phyloP scores from a whole-genome alignment of 2,113 vertebrate genomes.

The Cisticola juncidis region DNA sequence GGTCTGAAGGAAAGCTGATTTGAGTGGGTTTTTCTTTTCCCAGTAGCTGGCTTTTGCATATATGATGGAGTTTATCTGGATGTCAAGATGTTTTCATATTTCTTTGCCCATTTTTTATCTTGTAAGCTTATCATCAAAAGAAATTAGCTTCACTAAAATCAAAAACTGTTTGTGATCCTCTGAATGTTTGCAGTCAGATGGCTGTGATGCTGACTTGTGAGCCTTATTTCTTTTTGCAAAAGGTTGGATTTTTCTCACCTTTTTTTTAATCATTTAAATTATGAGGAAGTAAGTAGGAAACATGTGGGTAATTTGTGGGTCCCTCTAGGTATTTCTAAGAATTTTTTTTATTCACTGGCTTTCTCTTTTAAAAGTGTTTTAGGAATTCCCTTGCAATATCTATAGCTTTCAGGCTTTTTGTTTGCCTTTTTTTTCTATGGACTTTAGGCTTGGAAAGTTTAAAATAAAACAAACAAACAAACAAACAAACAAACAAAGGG shows the following conservation, averaged over 20 bases:
- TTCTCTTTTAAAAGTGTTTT: background rate
- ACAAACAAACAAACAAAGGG: background rate
- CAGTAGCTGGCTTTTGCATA: background rate
- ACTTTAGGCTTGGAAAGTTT: background rate
- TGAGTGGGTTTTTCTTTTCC: background rate
- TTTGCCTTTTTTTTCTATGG: too few relatives aligned
- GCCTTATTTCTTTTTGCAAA: background rate
- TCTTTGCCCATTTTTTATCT: background rate
- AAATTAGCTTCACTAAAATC: background rate
- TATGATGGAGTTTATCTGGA: background rate
- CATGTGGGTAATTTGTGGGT: rapidly evolving
- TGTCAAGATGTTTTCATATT: background rate
- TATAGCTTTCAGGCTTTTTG: background rate
- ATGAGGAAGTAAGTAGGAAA: background rate
- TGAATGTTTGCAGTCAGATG: background rate
- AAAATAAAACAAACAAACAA: background rate
- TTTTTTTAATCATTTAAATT: background rate
- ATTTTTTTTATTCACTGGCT: background rate
- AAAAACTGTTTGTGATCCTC: background rate
- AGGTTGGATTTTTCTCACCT: background rate
- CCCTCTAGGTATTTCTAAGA: background rate
- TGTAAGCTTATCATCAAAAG: background rate
- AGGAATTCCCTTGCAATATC: background rate
- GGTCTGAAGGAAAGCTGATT: background rate
- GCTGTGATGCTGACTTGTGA: background rate